Evolutionary conservation across 2,113 vertebrate genomes (phyloP), one percentile per base, ranked within the genome.

Genomic region (Egretta garzetta): DNA sequence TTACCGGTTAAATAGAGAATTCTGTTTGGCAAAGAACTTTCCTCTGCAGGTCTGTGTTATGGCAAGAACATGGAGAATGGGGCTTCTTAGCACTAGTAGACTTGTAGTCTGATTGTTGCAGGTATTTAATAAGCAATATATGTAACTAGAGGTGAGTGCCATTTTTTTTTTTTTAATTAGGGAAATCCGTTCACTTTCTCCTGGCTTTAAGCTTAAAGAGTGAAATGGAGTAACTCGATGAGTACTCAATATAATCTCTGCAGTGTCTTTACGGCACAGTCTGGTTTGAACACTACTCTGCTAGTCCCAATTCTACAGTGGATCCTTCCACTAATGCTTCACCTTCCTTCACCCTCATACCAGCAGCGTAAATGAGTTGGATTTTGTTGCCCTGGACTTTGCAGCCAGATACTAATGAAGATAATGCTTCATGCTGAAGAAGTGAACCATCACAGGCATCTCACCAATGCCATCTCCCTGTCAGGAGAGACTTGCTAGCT

Each of bases 381-480:
- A 8, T 62, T 81, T 89, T 64, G 41, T 64, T 84, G 16, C 43
- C 39, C 43, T 75, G 80, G 41, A 9, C 10, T 73, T 45, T 86
- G 47, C 56, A 67, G 47, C 18, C 41, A 32, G 30, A 15, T 33
- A 47, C 8, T 18, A 26, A 20, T 56, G 59, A 70, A 87, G 49
- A 20, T n/a, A 18, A 39, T 47, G 14, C 62, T 92, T 88, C 27
- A 3, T 75, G 52, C 30, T 43, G 55, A 66, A 82, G 81, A 52
- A 52, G 17, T 45, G 32, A 86, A 22, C 41, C 15, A 10, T 35
- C 28, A 14, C 10, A 32, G 23, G 18, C 24, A 3, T 56, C 49
- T 73, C 43, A 2, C 8, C 63, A 12, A 10, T 52, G 20, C 41
- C 53, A 9, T 39, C 37, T 88, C 0, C 0, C 9, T 68, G 17